Conservation (phyloP, 2,888 invertebrate genomes). For the Trichogramma evanescens region DNA sequence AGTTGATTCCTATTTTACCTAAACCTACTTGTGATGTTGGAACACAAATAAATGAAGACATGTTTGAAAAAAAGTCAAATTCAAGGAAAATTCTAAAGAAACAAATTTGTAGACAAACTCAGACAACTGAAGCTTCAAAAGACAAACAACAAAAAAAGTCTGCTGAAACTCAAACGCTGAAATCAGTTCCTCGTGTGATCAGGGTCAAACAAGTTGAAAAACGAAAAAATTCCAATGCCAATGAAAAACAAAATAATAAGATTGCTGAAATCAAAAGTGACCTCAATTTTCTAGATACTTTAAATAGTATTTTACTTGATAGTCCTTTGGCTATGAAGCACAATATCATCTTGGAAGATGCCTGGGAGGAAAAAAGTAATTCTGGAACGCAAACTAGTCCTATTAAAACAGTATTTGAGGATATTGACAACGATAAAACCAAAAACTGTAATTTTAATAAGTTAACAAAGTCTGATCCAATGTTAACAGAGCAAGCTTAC, state of each 20-base stretch:
- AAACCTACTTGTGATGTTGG: conserved; percentile 32
- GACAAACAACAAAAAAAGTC: conserved; percentile 32
- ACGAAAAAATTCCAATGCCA: conserved; percentile 15
- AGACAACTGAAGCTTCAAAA: conserved; percentile 33
- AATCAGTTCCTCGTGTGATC: conserved; percentile 21
- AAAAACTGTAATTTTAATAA: conserved; percentile 30
- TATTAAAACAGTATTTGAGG: conserved; percentile 37
- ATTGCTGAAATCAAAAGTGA: conserved; percentile 28
- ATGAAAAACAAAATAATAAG: conserved; percentile 12
- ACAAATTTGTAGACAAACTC: conserved; percentile 40
- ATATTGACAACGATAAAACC: conserved; percentile 35
- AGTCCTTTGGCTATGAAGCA: conserved; percentile 39
- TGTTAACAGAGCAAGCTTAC: conserved; percentile 38
- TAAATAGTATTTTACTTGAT: conserved; percentile 34
- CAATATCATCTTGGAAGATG: conserved; percentile 39
- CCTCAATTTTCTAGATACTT: conserved; percentile 26
- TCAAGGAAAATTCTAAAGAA: conserved; percentile 24
- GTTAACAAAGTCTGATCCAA: conserved; percentile 38
- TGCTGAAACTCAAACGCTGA: conserved; percentile 39
- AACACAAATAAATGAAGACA: conserved; percentile 40
- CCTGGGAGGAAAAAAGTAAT: conserved; percentile 43
- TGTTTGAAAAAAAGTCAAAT: conserved; percentile 25
- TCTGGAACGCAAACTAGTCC: conserved; percentile 45
- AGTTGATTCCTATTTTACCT: conserved; percentile 11
- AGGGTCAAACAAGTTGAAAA: conserved; percentile 17